A percentile compares a stretch with the other conserved stretches of the same genome.
Evolutionary conservation across 1,140 invertebrate genomes (phyloP).

Genomic region (Drosophila saltans): DNA sequence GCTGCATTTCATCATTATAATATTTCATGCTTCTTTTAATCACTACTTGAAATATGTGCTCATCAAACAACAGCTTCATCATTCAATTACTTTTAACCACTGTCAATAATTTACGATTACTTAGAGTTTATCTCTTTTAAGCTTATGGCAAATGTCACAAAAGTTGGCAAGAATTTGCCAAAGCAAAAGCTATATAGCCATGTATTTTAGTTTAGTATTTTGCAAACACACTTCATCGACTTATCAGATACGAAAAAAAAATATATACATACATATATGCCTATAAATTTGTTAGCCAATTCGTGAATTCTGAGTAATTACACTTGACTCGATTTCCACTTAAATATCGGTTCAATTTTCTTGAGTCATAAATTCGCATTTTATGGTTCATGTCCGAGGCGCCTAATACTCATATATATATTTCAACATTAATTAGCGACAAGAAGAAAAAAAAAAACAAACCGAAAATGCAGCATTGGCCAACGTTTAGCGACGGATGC

Average conservation of each 20-base stretch:
- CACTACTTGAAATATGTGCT: too few relatives aligned
- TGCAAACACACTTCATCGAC: constrained; percentile 47
- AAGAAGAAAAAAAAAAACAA: constrained; percentile 20
- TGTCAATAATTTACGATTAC: neutral
- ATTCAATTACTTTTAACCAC: neutral
- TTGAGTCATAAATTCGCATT: constrained; percentile 51
- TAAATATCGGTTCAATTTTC: constrained; percentile 1
- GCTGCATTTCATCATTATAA: too few relatives aligned
- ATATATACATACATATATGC: constrained; percentile 16
- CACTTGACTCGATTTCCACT: constrained; percentile 36
- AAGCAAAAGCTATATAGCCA: constrained; percentile 15
- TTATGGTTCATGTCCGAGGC: constrained; percentile 44
- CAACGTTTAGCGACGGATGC: constrained; percentile 59
- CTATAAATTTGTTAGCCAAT: constrained; percentile 67
- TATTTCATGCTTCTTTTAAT: too few relatives aligned
- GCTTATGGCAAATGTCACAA: constrained; percentile 8
- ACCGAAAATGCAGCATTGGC: constrained; percentile 15
- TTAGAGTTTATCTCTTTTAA: constrained; percentile 2
- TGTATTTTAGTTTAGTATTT: constrained; percentile 32
- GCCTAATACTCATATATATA: constrained; percentile 32
- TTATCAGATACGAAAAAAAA: constrained; percentile 56
- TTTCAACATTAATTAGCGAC: constrained; percentile 70
- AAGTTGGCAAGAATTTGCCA: constrained; percentile 12
- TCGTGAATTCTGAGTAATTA: constrained; percentile 69
- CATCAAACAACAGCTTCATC: neutral